Evolutionary conservation across 2,113 vertebrate species (phyloP).

Genomic region (Psittacula cyanocephala): DNA sequence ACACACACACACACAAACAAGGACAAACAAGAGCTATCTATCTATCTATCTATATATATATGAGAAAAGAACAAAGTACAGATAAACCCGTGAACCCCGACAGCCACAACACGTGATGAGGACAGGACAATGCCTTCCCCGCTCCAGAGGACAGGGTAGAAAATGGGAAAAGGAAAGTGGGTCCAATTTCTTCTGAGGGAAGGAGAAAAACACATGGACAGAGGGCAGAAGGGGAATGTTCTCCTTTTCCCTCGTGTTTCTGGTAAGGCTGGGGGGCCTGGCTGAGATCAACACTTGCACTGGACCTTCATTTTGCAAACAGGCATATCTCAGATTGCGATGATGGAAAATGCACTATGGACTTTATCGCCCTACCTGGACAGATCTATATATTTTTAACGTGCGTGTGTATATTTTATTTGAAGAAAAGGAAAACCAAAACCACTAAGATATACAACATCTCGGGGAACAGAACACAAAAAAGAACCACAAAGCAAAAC

Average conservation of each 20-base stretch:
- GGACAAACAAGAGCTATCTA: background rate
- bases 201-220: background rate
- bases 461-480: constrained; percentile 61
- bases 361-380: constrained; percentile 17
- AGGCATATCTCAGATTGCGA: background rate
- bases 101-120: background rate
- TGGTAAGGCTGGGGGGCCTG: background rate
- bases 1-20: constrained; percentile 32
- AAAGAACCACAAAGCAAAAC: background rate
- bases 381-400: constrained; percentile 55
- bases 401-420: constrained; percentile 60
- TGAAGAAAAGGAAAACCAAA: constrained; percentile 59
- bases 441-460: constrained; percentile 61
- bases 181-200: background rate
- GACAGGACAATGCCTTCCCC: constrained; percentile 16
- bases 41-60: background rate
- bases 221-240: background rate
- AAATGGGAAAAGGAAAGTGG: constrained; percentile 46
- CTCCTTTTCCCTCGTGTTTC: background rate
- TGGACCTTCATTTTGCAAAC: background rate
- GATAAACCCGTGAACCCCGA: background rate
- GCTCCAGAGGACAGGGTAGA: constrained; percentile 5
- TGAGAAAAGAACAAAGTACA: constrained; percentile 37
- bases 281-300: constrained; percentile 11
- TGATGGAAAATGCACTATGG: constrained; percentile 69